Evolutionary conservation across 1,140 invertebrate species (phyloP).

Genomic region (Cecropterus lyciades): DNA sequence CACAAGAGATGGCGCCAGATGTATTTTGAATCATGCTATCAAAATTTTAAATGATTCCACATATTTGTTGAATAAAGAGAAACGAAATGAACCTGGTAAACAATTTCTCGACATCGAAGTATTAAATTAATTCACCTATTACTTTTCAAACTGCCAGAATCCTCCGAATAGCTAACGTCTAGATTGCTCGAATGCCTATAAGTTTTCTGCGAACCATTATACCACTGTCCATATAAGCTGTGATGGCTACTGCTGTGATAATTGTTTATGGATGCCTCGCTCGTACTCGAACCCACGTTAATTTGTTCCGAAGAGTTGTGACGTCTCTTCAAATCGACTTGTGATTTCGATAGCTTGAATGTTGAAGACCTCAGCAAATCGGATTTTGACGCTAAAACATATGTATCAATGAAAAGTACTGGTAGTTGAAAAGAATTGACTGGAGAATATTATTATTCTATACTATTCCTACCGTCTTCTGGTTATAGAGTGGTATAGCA

Average conservation of each 20-base stretch:
- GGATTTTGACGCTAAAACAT: conserved; percentile 61
- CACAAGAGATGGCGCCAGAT: too few relatives aligned
- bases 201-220: conserved; percentile 56
- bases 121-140: conserved; percentile 80
- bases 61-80: too few relatives aligned
- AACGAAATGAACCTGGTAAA: too few relatives aligned
- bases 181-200: conserved; percentile 68
- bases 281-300: conserved; percentile 48
- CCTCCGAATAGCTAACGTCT: conserved; percentile 80
- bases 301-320: conserved; percentile 84
- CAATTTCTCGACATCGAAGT: too few relatives aligned
- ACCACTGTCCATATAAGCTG: conserved; percentile 68
- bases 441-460: too few relatives aligned
- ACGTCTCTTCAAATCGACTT: conserved; percentile 77
- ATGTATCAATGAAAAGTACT: background rate
- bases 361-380: conserved; percentile 58
- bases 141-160: conserved; percentile 81
- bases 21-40: too few relatives aligned
- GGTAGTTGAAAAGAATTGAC: too few relatives aligned
- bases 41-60: too few relatives aligned
- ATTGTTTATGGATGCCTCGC: conserved; percentile 51
- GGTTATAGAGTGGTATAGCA: too few relatives aligned
- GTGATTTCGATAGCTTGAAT: conserved; percentile 60
- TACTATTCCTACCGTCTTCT: too few relatives aligned
- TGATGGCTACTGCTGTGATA: conserved; percentile 65